Percentiles rank a stretch among this genome's conserved stretches.
Conservation (phyloP, 2,113 vertebrate genomes). For the Apodemus sylvaticus region DNA sequence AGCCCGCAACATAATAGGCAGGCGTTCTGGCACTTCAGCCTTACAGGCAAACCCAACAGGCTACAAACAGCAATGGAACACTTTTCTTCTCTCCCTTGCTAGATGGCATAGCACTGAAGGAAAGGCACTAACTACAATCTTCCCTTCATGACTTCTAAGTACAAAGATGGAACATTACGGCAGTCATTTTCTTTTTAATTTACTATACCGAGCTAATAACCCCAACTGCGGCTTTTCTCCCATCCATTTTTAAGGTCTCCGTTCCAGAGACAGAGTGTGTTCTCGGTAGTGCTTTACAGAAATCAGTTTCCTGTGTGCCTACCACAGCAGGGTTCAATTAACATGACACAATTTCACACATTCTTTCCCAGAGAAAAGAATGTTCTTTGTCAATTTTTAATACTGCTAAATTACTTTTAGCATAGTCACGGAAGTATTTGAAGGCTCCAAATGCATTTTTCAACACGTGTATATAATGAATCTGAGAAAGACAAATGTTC, state of each 20-base stretch:
- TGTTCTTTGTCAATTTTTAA: constrained; percentile 60
- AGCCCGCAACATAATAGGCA: background rate
- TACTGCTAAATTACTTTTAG: constrained; percentile 52
- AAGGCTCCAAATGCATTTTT: constrained; percentile 39
- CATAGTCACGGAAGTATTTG: constrained; percentile 36
- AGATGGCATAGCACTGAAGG: background rate
- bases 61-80: background rate
- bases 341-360: constrained; percentile 31
- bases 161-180: background rate
- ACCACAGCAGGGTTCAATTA: constrained; percentile 34
- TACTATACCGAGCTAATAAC: background rate
- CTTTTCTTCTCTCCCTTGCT: background rate
- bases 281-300: background rate
- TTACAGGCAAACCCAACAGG: background rate
- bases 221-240: background rate
- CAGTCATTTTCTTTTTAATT: background rate
- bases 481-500: constrained; percentile 55
- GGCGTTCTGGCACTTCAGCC: background rate
- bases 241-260: background rate
- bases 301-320: background rate
- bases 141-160: constrained; percentile 33
- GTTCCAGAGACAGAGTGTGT: background rate
- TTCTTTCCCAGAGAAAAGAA: constrained; percentile 60
- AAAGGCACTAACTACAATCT: background rate
- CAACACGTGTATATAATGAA: background rate